A percentile compares a stretch with the other conserved stretches of the same genome.
Evolutionary conservation across 2,113 vertebrate species (phyloP).

Genomic region (Elachura formosa): DNA sequence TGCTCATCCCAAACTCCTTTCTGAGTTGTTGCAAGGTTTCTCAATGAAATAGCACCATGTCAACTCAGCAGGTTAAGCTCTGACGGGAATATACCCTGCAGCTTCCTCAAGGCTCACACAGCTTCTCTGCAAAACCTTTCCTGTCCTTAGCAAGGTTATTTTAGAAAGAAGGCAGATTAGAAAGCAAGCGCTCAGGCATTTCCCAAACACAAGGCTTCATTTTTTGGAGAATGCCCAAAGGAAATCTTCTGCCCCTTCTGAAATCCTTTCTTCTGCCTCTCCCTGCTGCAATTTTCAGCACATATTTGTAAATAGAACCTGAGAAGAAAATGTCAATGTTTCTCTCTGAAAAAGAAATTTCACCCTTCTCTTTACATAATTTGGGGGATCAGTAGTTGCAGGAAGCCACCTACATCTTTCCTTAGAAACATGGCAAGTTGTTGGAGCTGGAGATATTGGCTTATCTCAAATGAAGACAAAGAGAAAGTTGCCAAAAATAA

Average conservation of each 20-base stretch:
- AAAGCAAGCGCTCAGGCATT: background rate
- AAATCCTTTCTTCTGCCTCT: background rate
- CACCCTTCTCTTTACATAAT: background rate
- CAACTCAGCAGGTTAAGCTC: rapidly evolving
- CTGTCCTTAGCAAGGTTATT: background rate
- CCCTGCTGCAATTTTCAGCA: background rate
- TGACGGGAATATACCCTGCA: background rate
- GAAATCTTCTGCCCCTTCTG: slow-evolving; percentile 15
- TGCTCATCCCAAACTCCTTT: background rate
- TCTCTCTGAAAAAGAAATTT: background rate
- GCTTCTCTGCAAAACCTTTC: background rate
- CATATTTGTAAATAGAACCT: background rate
- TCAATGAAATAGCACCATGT: background rate
- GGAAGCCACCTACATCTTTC: slow-evolving; percentile 41
- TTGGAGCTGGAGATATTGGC: background rate
- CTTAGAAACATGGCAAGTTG: background rate
- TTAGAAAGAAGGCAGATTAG: background rate
- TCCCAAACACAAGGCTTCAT: background rate
- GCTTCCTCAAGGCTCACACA: background rate
- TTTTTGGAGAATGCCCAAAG: background rate
- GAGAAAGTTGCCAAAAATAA: background rate
- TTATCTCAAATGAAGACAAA: background rate
- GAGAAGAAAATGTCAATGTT: background rate
- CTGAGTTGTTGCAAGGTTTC: background rate
- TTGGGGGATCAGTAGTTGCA: background rate